phyloP scores from a whole-genome alignment of 1,140 invertebrate species.

The silkworm (Bombyx mori) region DNA sequence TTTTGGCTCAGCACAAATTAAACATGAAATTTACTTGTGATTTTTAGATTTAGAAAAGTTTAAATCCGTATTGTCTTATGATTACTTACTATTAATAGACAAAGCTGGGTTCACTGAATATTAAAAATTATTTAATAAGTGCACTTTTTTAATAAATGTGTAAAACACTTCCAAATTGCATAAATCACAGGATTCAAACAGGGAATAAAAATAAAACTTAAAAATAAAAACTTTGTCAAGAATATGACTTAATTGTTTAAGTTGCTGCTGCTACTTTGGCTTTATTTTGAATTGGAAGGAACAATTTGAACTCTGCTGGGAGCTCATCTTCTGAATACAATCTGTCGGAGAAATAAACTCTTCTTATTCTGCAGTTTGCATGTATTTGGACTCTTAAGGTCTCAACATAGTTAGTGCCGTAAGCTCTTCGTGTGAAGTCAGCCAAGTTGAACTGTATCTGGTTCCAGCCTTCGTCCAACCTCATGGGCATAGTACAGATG shows the following conservation, averaged over 20 bases:
- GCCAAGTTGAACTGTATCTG: slow-evolving; percentile 97
- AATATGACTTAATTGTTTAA: slow-evolving; percentile 32
- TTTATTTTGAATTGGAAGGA: slow-evolving; percentile 91
- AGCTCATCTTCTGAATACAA: slow-evolving; percentile 99
- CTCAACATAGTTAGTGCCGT: slow-evolving; percentile 99
- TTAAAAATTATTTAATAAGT: no score
- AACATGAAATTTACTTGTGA: no score
- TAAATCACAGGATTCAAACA: no score
- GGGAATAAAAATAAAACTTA: slow-evolving; percentile 30
- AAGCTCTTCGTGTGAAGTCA: slow-evolving; percentile 97
- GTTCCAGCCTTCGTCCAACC: slow-evolving; percentile 99
- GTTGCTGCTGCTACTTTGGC: slow-evolving; percentile 71
- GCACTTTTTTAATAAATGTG: no score
- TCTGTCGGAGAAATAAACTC: slow-evolving; percentile 99
- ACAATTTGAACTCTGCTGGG: slow-evolving; percentile 99
- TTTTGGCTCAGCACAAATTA: no score
- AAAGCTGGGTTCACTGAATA: no score
- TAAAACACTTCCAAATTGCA: no score
- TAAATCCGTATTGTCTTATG: no score
- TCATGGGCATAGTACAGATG: slow-evolving; percentile 99
- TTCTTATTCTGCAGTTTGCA: slow-evolving; percentile 97
- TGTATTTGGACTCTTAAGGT: slow-evolving; percentile 98
- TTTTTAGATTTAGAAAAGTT: no score
- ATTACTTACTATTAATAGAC: no score
- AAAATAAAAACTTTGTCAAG: slow-evolving; percentile 34